These are phyloP conservation scores for Corella eumyota DNA, from an alignment of 23 tunicate species.

Conservation along the genomic window DNA sequence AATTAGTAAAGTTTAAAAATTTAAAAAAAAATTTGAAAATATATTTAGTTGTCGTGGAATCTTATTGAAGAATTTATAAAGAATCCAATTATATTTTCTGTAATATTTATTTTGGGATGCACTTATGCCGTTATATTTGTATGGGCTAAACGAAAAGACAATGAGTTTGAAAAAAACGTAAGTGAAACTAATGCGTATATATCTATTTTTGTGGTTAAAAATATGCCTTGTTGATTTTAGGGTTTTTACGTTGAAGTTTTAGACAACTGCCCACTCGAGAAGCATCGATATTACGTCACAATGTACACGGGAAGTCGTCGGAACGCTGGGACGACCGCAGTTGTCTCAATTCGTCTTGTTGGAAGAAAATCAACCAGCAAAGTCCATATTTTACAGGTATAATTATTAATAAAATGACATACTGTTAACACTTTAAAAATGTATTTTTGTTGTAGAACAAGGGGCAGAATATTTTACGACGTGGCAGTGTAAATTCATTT, in stretches of 20 bases:
- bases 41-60: slow-evolving; percentile 2
- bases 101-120: not conserved
- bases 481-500: slow-evolving; percentile 17
- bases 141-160: not conserved
- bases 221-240: too few relatives aligned
- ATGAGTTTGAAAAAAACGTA: slow-evolving; percentile 4
- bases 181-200: not conserved
- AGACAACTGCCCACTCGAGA: slow-evolving; percentile 25
- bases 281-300: slow-evolving; percentile 37
- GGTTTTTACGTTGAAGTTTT: slow-evolving; percentile 14
- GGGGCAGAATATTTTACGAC: not conserved
- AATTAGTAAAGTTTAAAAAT: too few relatives aligned
- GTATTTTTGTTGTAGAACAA: not conserved
- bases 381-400: slow-evolving; percentile 57
- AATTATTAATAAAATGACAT: not conserved
- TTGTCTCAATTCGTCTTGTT: slow-evolving; percentile 31
- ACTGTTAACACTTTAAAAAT: not conserved
- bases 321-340: slow-evolving; percentile 30
- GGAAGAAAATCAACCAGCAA: slow-evolving; percentile 24
- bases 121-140: not conserved
- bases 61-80: not conserved
- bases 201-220: not conserved
- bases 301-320: slow-evolving; percentile 54
- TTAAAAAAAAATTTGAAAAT: too few relatives aligned
- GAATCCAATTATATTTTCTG: slow-evolving; percentile 1